A percentile compares a stretch with the other conserved stretches of the same genome.
Evolutionary conservation across 2,888 invertebrate genomes (phyloP).

Genomic region (Corythucha ciliata): DNA sequence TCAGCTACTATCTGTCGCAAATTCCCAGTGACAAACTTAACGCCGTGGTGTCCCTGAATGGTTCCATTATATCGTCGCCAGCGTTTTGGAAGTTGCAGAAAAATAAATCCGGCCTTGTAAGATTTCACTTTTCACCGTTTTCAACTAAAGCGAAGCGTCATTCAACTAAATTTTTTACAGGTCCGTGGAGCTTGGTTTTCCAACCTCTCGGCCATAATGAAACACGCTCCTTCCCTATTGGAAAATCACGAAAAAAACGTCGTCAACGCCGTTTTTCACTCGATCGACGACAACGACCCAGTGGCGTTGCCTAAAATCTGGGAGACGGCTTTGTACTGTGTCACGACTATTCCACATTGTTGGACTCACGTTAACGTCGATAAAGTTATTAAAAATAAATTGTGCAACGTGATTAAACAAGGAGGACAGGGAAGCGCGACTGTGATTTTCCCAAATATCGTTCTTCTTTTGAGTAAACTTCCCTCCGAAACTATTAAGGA

Average conservation of each 20-base stretch:
- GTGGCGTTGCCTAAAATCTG: conserved; percentile 58
- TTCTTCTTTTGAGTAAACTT: conserved; percentile 65
- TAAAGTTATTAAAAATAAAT: conserved; percentile 61
- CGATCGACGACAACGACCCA: conserved; percentile 61
- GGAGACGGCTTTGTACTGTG: conserved; percentile 59
- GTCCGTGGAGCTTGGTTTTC: conserved; percentile 51
- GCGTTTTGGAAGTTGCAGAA: conserved; percentile 66
- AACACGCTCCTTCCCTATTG: conserved; percentile 49
- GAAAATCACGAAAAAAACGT: conserved; percentile 48
- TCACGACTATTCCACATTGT: conserved; percentile 55
- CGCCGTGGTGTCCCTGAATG: conserved; percentile 48
- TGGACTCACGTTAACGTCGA: conserved; percentile 59
- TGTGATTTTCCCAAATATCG: conserved; percentile 60
- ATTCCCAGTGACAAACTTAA: conserved; percentile 46
- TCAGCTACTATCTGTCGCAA: conserved; percentile 52
- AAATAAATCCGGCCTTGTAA: conserved; percentile 45
- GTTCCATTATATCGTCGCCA: conserved; percentile 48
- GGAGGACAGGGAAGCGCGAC: conserved; percentile 71
- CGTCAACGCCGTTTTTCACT: conserved; percentile 51
- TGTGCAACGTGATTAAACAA: conserved; percentile 55
- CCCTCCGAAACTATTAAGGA: conserved; percentile 46
- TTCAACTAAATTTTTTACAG: conserved; percentile 26
- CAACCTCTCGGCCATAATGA: conserved; percentile 50
- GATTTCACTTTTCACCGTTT: conserved; percentile 31
- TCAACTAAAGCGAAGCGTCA: background rate